phyloP scores from a whole-genome alignment of 1,140 invertebrate species.

The Calycopis cecrops region DNA sequence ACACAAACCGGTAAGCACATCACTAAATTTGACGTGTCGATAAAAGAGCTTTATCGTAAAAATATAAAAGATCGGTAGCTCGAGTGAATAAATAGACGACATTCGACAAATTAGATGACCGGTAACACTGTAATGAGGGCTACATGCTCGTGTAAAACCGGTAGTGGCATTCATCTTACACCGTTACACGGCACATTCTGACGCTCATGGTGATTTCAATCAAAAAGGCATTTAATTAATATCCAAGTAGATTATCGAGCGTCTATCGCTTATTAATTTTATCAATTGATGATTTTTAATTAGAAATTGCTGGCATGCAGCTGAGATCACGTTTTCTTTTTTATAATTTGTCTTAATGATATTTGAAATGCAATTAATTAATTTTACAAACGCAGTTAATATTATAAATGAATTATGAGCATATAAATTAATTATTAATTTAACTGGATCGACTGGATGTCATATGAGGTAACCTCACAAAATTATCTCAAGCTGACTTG shows the following conservation, averaged over 20 bases:
- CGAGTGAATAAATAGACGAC: conserved; percentile 29
- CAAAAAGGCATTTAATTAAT: conserved; percentile 64
- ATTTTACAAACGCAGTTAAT: too few relatives aligned
- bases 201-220: conserved; percentile 58
- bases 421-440: too few relatives aligned
- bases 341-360: conserved; percentile 32
- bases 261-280: conserved; percentile 48
- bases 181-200: conserved; percentile 45
- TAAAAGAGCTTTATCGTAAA: conserved; percentile 7
- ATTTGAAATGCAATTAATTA: conserved; percentile 9
- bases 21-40: conserved; percentile 7
- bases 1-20: not conserved
- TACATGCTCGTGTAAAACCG: conserved; percentile 62
- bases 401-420: too few relatives aligned
- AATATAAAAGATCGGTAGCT: conserved; percentile 14
- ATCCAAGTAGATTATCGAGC: conserved; percentile 56
- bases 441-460: too few relatives aligned
- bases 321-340: conserved; percentile 28
- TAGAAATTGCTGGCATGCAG: conserved; percentile 29
- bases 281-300: conserved; percentile 32
- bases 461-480: too few relatives aligned
- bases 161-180: conserved; percentile 55
- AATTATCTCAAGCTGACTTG: too few relatives aligned
- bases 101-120: conserved; percentile 49
- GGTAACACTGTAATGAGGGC: conserved; percentile 47